Evolutionary conservation across 2,888 invertebrate species (phyloP).

Genomic region (Drosophila rubida): DNA sequence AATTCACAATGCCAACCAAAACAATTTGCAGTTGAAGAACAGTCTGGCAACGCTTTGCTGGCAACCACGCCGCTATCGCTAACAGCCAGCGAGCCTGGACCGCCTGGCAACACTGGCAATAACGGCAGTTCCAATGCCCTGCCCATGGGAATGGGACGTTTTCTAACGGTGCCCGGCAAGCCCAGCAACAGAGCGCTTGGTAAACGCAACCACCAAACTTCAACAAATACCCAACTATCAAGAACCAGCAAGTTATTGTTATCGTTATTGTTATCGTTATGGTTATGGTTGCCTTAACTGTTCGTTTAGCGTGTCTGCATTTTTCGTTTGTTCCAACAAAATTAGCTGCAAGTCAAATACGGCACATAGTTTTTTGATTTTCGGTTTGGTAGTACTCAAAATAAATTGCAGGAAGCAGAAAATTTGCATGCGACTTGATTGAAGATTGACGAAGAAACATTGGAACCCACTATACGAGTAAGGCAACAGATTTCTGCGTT

Average conservation of each 20-base stretch:
- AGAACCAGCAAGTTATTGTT: conserved; percentile 43
- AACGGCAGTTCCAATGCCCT: conserved; percentile 76
- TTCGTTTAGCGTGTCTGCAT: conserved; percentile 33
- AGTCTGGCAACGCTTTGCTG: conserved; percentile 71
- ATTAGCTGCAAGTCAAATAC: conserved; percentile 26
- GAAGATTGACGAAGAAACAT: conserved; percentile 17
- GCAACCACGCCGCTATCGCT: conserved; percentile 80
- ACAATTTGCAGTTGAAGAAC: conserved; percentile 84
- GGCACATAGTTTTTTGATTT: conserved; percentile 10
- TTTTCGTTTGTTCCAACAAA: conserved; percentile 16
- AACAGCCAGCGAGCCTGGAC: conserved; percentile 78
- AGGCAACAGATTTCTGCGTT: conserved; percentile 27
- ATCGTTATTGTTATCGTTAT: conserved; percentile 44
- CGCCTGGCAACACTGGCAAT: conserved; percentile 57
- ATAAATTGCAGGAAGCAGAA: conserved; percentile 7
- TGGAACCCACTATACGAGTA: conserved; percentile 28
- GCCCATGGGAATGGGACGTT: conserved; percentile 83
- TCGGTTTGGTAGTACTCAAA: conserved; percentile 25
- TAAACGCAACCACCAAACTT: conserved; percentile 57
- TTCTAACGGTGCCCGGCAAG: conserved; percentile 84
- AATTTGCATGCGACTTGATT: conserved; percentile 51
- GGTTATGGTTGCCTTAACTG: conserved; percentile 26
- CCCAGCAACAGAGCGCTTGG: conserved; percentile 77
- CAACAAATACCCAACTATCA: conserved; percentile 22
- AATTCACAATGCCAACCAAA: conserved; percentile 15